Conservation (phyloP, 2,113 vertebrate genomes). For the Phylloscopus trochilus region DNA sequence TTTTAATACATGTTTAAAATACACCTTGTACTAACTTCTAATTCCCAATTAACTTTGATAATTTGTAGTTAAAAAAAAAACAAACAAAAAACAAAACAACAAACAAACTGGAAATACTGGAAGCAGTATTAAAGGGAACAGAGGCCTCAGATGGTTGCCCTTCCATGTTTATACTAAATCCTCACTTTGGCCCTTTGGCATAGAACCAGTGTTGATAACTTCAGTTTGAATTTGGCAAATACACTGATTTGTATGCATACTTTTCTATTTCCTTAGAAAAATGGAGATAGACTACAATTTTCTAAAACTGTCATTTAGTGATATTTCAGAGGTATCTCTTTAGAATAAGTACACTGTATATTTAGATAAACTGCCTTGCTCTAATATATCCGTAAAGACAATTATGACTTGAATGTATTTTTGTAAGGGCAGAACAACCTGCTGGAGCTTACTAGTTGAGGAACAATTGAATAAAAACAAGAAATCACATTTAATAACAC, state of each 20-base stretch:
- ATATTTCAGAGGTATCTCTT: background rate
- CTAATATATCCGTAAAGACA: background rate
- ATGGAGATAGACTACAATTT: background rate
- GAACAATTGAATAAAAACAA: background rate
- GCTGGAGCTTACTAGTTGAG: background rate
- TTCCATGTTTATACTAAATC: background rate
- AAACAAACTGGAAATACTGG: background rate
- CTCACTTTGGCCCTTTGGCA: background rate
- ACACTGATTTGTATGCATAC: background rate
- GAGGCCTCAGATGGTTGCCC: background rate
- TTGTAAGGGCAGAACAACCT: background rate
- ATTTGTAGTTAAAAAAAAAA: background rate
- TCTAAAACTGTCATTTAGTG: background rate
- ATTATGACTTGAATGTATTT: background rate
- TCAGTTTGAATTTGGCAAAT: background rate
- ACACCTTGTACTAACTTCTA: background rate
- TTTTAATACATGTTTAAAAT: conserved; percentile 5
- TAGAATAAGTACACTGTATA: background rate
- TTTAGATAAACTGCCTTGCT: background rate
- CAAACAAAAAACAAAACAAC: background rate
- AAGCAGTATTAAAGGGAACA: background rate
- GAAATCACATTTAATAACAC: background rate
- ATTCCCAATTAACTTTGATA: background rate
- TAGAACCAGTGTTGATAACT: background rate
- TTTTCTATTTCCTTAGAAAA: background rate